Evolutionary conservation across 2,888 invertebrate species (phyloP).

Genomic region (Abrostola triplasia): DNA sequence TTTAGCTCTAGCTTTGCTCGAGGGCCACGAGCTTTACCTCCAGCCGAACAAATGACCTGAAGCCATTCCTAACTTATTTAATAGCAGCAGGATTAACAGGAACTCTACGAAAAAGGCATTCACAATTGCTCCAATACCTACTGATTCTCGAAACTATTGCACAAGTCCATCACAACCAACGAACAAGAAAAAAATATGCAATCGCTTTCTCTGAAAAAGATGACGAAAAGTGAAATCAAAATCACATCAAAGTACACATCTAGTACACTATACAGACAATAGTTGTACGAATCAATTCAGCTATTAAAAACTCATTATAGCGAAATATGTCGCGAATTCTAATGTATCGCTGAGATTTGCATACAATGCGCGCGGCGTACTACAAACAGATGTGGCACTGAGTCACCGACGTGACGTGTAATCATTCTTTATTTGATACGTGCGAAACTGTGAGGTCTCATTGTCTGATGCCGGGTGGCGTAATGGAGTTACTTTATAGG

Average conservation of each 20-base stretch:
- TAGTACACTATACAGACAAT: slow-evolving; percentile 10
- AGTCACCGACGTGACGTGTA: slow-evolving; percentile 57
- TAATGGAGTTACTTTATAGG: slow-evolving; percentile 63
- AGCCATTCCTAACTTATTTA: no score
- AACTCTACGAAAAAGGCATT: no score
- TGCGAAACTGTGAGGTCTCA: slow-evolving; percentile 50
- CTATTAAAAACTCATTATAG: slow-evolving; percentile 71
- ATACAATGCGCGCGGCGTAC: slow-evolving; percentile 73
- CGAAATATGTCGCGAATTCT: slow-evolving; percentile 62
- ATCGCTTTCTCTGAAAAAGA: no score
- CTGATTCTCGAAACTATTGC: no score
- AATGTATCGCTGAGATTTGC: slow-evolving; percentile 68
- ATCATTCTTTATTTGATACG: slow-evolving; percentile 53
- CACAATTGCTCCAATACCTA: no score
- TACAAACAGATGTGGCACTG: slow-evolving; percentile 63
- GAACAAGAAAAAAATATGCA: no score
- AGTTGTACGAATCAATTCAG: slow-evolving; percentile 25
- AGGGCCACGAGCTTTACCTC: no score
- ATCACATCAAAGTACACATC: slow-evolving; percentile 6
- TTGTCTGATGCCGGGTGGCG: slow-evolving; percentile 56
- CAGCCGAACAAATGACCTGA: no score
- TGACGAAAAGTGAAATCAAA: not conserved
- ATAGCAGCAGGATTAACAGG: no score
- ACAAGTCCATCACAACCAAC: no score
- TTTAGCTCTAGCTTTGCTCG: no score